These are phyloP conservation scores for Sesamia nonagrioides DNA, from an alignment of 1,140 invertebrate species.

Conservation along the genomic window DNA sequence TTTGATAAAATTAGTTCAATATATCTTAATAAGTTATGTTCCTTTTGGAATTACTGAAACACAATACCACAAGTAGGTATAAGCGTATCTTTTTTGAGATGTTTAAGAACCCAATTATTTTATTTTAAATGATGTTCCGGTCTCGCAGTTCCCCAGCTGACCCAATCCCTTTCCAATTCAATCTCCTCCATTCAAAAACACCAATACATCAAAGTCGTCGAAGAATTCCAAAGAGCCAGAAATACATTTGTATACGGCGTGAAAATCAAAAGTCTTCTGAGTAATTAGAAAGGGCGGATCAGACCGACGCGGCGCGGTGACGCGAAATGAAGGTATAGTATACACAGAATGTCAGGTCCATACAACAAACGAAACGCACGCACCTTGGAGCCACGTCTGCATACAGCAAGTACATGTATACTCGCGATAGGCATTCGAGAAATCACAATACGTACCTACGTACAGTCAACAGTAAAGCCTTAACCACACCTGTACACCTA, in stretches of 20 bases:
- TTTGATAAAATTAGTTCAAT: not conserved
- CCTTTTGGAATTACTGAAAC: too few relatives aligned
- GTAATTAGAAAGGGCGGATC: constrained; percentile 46
- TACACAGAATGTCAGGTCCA: not conserved
- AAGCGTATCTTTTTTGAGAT: too few relatives aligned
- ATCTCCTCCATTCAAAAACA: constrained; percentile 18
- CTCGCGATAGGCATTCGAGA: too few relatives aligned
- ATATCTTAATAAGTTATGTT: not conserved
- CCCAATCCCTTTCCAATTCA: constrained; percentile 32
- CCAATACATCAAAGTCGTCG: constrained; percentile 25
- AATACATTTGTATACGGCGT: constrained; percentile 21
- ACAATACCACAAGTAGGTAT: too few relatives aligned
- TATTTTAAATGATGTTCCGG: not conserved
- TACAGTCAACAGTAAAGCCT: too few relatives aligned
- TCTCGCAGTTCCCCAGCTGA: not conserved
- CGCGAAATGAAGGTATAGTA: not conserved
- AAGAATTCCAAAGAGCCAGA: not conserved
- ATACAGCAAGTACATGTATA: too few relatives aligned
- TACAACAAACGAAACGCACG: too few relatives aligned
- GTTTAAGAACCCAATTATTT: too few relatives aligned
- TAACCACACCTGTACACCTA: too few relatives aligned
- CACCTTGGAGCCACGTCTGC: too few relatives aligned
- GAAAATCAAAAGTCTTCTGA: constrained; percentile 40
- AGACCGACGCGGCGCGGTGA: constrained; percentile 1
- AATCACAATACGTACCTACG: too few relatives aligned